Evolutionary conservation across 1,140 invertebrate species (phyloP).

Genomic region (Trachymyrmex septentrionalis): DNA sequence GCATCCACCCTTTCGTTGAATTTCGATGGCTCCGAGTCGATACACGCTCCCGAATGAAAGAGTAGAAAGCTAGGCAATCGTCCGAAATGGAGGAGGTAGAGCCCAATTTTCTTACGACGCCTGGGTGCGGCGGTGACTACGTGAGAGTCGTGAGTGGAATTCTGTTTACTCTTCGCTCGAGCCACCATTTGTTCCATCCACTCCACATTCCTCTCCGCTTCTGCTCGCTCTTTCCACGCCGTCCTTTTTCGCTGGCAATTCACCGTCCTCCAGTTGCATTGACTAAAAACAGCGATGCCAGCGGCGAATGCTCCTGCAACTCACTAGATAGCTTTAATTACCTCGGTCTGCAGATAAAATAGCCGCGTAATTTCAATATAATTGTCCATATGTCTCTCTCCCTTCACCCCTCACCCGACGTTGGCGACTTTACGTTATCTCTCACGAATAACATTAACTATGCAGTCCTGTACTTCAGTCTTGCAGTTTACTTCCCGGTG

Average conservation of each 20-base stretch:
- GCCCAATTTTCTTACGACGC: conserved; percentile 80
- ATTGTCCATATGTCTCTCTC: conserved; percentile 25
- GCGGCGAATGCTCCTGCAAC: neutral
- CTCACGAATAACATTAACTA: conserved; percentile 17
- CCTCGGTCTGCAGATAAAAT: conserved; percentile 31
- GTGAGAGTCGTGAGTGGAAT: conserved; percentile 74
- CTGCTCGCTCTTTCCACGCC: conserved; percentile 45
- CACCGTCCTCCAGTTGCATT: conserved; percentile 26
- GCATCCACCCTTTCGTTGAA: conserved; percentile 25
- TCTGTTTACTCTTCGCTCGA: conserved; percentile 79
- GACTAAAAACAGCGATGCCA: conserved; percentile 46
- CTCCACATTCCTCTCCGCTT: conserved; percentile 57
- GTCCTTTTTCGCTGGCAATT: conserved; percentile 57
- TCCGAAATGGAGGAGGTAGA: conserved; percentile 75
- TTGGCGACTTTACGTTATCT: conserved; percentile 12
- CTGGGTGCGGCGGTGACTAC: conserved; percentile 39
- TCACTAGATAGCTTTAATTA: conserved; percentile 49
- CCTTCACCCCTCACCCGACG: neutral
- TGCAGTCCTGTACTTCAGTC: neutral
- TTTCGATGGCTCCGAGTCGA: conserved; percentile 61
- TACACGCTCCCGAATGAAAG: conserved; percentile 54
- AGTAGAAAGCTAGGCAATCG: conserved; percentile 71
- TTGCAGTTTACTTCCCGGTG: neutral
- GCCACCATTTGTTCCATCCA: conserved; percentile 62
- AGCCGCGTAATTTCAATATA: conserved; percentile 51